Percentiles rank a stretch among this genome's conserved stretches.
These are phyloP conservation scores for Beroe ovata DNA, from an alignment of 37 sponge, comb jelly and placozoan species.

Conservation along the genomic window DNA sequence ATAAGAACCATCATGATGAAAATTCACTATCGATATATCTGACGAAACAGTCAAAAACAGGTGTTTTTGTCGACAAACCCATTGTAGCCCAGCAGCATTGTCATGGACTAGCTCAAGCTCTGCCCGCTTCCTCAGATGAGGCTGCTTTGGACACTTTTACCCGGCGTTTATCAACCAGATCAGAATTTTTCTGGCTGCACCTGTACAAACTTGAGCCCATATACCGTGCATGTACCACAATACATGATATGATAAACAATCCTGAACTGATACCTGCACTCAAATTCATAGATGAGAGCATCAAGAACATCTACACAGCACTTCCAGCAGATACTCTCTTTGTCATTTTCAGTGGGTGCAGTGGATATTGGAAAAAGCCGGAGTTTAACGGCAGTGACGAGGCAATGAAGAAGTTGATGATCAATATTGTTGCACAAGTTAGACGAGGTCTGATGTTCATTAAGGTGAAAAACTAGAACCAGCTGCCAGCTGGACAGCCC, in stretches of 20 bases:
- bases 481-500: too few relatives aligned
- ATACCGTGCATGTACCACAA: slow-evolving; percentile 52
- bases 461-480: slow-evolving; percentile 60
- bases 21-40: slow-evolving; percentile 42
- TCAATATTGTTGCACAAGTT: slow-evolving; percentile 55
- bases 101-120: slow-evolving; percentile 42
- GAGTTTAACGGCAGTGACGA: slow-evolving; percentile 68
- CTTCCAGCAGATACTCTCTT: slow-evolving; percentile 35
- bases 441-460: slow-evolving; percentile 38
- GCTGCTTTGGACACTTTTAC: background rate
- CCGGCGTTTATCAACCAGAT: background rate
- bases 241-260: slow-evolving; percentile 64
- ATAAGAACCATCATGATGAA: background rate
- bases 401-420: slow-evolving; percentile 51
- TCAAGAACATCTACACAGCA: slow-evolving; percentile 12
- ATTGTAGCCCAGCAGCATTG: slow-evolving; percentile 63
- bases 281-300: slow-evolving; percentile 24
- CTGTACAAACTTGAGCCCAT: slow-evolving; percentile 55
- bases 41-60: slow-evolving; percentile 30
- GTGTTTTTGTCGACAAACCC: slow-evolving; percentile 54
- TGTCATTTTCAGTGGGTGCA: slow-evolving; percentile 31
- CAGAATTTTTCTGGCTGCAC: slow-evolving; percentile 51
- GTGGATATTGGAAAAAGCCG: slow-evolving; percentile 63
- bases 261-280: slow-evolving; percentile 4
- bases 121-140: slow-evolving; percentile 49